Conservation (phyloP, 2,113 vertebrate species). For the Tylochromis polylepis region DNA sequence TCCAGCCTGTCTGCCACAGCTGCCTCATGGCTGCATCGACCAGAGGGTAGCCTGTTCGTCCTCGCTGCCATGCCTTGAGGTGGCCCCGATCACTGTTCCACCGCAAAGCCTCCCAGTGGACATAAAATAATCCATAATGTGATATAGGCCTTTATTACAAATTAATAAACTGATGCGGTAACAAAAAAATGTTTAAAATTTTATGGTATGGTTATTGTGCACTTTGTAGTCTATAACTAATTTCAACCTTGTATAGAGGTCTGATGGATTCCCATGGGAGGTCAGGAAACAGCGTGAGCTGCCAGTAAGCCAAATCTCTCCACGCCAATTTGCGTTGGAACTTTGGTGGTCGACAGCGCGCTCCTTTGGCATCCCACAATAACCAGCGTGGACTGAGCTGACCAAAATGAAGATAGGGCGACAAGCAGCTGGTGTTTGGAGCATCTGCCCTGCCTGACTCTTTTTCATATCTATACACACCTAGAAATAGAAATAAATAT, state of each 20-base stretch:
- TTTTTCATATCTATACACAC: conserved; percentile 71
- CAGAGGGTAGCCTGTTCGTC: conserved; percentile 66
- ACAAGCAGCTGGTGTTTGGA: conserved; percentile 71
- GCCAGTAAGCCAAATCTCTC: conserved; percentile 74
- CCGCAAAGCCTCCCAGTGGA: conserved; percentile 47
- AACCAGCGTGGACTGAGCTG: conserved; percentile 71
- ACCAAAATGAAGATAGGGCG: conserved; percentile 75
- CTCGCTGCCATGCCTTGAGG: conserved; percentile 70
- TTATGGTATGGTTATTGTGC: not conserved
- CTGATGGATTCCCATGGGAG: conserved; percentile 71
- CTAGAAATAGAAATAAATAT: conserved; percentile 12
- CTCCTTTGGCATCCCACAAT: conserved; percentile 65
- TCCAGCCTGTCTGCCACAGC: conserved; percentile 73
- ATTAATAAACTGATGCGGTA: not conserved
- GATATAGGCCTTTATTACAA: not conserved
- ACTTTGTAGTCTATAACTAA: accelerated
- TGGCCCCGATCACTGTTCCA: conserved; percentile 59
- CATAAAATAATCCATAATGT: not conserved
- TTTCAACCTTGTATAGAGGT: conserved; percentile 66
- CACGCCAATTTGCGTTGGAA: conserved; percentile 73
- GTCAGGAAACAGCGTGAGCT: conserved; percentile 69
- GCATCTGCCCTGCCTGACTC: conserved; percentile 69
- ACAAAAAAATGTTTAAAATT: not conserved
- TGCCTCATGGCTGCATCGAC: conserved; percentile 75
- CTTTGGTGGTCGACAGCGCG: conserved; percentile 59